A percentile compares a stretch with the other conserved stretches of the same genome.
Conservation (phyloP, 1,140 invertebrate species). For the Drosophila jambulina region DNA sequence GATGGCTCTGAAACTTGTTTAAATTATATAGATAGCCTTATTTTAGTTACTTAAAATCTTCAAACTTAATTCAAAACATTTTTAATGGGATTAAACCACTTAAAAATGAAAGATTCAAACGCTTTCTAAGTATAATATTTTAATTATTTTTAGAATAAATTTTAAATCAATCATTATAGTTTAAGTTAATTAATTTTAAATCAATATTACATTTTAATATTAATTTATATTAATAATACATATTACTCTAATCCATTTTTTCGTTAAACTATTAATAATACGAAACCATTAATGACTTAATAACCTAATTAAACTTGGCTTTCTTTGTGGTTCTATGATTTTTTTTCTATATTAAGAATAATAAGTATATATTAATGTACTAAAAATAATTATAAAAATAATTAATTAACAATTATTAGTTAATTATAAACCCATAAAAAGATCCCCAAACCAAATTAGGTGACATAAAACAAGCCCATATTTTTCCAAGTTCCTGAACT, state of each 20-base stretch:
- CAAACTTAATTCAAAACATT: not conserved
- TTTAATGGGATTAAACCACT: not conserved
- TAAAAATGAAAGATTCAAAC: not conserved
- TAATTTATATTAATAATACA: no score
- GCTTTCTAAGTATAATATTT: no score
- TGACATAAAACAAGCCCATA: not conserved
- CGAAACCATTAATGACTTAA: not conserved
- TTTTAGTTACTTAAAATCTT: not conserved
- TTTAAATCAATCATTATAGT: no score
- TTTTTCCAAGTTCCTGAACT: not conserved
- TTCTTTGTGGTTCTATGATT: not conserved
- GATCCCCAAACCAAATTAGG: not conserved
- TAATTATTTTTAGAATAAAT: no score
- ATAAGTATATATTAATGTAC: not conserved
- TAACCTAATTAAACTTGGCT: not conserved
- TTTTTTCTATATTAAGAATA: not conserved
- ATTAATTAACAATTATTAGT: no score
- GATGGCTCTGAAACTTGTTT: not conserved
- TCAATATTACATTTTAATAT: no score
- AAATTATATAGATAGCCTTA: not conserved
- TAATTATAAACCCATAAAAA: not conserved
- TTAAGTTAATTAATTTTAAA: no score
- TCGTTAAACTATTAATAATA: no score
- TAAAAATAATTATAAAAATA: not conserved
- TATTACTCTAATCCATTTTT: no score